Conservation (phyloP, 2,888 invertebrate species). For the Alviniconcha strummeri region DNA sequence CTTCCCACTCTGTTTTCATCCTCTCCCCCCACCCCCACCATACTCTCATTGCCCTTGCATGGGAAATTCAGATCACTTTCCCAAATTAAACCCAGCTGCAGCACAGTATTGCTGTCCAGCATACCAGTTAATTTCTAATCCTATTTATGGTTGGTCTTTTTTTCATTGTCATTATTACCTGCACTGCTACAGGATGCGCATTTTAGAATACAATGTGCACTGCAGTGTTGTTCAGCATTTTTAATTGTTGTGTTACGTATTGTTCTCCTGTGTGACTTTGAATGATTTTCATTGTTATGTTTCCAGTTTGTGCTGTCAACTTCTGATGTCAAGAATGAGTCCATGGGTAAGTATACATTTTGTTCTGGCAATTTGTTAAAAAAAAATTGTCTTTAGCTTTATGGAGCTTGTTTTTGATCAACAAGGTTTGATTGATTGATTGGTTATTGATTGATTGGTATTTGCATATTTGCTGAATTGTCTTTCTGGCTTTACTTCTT, state of each 20-base stretch:
- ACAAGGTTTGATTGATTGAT: no score
- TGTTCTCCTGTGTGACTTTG: background rate
- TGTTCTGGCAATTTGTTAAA: no score
- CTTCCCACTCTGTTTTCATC: background rate
- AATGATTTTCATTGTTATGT: background rate
- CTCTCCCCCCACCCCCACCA: background rate
- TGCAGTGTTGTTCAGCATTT: no score
- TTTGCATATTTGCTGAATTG: no score
- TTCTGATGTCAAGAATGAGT: conserved; percentile 12
- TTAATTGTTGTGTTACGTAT: background rate
- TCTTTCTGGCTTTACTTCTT: no score
- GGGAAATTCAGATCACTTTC: background rate
- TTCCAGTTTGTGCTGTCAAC: conserved; percentile 14
- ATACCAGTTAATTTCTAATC: background rate
- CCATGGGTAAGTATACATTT: background rate
- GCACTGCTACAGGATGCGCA: no score
- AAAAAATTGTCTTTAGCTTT: no score
- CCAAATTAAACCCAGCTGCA: no score
- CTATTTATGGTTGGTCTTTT: background rate
- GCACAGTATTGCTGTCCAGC: no score
- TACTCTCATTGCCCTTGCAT: background rate
- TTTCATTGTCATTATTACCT: background rate
- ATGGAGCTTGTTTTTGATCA: no score
- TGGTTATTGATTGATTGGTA: no score
- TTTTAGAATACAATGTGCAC: no score